Evolutionary conservation across 2,113 vertebrate species (phyloP).

Genomic region (Cyanoderma ruficeps): DNA sequence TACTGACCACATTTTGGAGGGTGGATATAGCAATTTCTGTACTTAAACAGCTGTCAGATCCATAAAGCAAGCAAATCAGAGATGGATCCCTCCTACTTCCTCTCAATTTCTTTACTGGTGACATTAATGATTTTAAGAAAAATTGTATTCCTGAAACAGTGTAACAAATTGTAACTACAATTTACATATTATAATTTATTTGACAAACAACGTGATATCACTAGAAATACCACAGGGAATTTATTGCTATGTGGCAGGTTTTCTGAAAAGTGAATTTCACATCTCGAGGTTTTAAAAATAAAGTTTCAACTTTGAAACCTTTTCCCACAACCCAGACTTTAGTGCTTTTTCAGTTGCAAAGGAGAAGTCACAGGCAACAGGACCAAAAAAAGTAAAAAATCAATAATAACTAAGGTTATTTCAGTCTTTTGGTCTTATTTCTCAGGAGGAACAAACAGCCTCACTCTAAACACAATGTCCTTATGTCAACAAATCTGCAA

Average conservation of each 20-base stretch:
- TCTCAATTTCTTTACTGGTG: not conserved
- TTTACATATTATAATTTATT: not conserved
- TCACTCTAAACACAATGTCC: not conserved
- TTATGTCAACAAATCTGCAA: conserved; percentile 23
- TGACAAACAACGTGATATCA: not conserved
- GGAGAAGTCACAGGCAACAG: not conserved
- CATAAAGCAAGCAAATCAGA: not conserved
- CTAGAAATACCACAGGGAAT: not conserved
- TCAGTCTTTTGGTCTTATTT: not conserved
- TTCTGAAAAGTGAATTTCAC: not conserved
- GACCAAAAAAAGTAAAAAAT: not conserved
- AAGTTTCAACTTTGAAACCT: not conserved
- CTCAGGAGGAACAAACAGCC: not conserved
- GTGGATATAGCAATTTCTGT: not conserved
- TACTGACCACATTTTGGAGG: not conserved
- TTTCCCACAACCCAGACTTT: not conserved
- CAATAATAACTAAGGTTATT: not conserved
- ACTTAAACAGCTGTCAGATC: not conserved
- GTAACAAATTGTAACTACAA: not conserved
- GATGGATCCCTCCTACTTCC: not conserved
- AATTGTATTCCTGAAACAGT: not conserved
- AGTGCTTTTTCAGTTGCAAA: not conserved
- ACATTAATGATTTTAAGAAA: not conserved
- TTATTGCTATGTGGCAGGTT: not conserved
- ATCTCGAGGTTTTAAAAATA: not conserved